Conservation (phyloP, 1,140 invertebrate species). For the Sitobion miscanthi region DNA sequence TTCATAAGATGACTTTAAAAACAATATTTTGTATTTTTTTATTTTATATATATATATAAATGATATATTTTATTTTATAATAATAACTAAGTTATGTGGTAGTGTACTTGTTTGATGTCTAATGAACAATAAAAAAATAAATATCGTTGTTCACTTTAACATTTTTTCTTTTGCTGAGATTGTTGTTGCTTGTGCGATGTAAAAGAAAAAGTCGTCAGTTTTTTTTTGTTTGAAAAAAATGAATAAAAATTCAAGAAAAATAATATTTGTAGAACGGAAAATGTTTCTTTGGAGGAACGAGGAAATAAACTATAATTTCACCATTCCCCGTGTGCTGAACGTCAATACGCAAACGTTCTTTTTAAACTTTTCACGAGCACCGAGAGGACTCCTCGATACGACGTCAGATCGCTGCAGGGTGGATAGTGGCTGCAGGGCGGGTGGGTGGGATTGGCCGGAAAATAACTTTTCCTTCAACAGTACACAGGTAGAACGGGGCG, state of each 20-base stretch:
- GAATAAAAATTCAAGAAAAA: neutral
- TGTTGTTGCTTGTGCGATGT: neutral
- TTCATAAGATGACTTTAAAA: neutral
- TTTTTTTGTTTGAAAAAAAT: neutral
- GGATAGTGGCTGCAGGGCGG: neutral
- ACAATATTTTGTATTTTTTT: neutral
- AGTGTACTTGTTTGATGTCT: neutral
- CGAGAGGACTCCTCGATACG: neutral
- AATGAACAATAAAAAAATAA: neutral
- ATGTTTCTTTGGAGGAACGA: neutral
- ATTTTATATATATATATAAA: neutral
- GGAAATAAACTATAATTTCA: slow-evolving; percentile 12
- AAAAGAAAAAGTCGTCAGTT: neutral
- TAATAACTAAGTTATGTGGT: neutral
- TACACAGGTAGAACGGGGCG: neutral
- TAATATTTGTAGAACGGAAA: neutral
- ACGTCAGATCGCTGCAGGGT: neutral
- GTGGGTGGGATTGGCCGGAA: neutral
- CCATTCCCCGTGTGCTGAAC: neutral
- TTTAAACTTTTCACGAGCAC: neutral
- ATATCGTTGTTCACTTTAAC: neutral
- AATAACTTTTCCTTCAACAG: neutral
- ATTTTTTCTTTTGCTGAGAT: neutral
- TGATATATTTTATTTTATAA: neutral
- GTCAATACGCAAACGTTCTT: neutral